A percentile compares a stretch with the other conserved stretches of the same genome.
Conservation (phyloP, 2,113 vertebrate species). For the Crypturellus undulatus region DNA sequence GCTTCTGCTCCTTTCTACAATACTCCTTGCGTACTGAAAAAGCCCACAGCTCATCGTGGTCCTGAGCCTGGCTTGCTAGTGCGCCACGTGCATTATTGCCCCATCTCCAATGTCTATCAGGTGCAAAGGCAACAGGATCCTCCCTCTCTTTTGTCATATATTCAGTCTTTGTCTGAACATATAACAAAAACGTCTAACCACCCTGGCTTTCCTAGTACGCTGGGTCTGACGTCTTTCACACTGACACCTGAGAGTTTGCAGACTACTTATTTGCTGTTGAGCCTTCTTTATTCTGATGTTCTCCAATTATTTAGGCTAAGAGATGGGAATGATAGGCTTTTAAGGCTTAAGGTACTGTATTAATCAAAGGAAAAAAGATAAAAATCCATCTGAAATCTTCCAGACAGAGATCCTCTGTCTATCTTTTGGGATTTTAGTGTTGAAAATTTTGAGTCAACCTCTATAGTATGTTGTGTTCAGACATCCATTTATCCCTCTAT, state of each 20-base stretch:
- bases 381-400: slow-evolving; percentile 21
- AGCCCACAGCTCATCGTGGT: neutral
- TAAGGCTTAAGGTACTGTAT: neutral
- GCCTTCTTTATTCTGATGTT: slow-evolving; percentile 18
- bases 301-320: slow-evolving; percentile 33
- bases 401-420: neutral
- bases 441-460: slow-evolving; percentile 54
- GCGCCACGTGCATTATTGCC: neutral
- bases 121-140: neutral
- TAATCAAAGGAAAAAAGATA: slow-evolving; percentile 32
- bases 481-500: slow-evolving; percentile 56
- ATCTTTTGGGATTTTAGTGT: slow-evolving; percentile 13
- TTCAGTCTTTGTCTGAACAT: rapidly evolving
- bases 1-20: neutral
- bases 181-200: neutral
- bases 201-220: neutral
- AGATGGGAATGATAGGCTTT: neutral
- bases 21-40: rapidly evolving
- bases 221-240: neutral
- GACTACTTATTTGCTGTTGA: slow-evolving; percentile 22
- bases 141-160: neutral
- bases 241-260: neutral
- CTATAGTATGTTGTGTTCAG: slow-evolving; percentile 14
- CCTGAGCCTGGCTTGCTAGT: neutral
- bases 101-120: neutral